Conservation (phyloP, 2,113 vertebrate genomes). For the Pseudorasbora parva region DNA sequence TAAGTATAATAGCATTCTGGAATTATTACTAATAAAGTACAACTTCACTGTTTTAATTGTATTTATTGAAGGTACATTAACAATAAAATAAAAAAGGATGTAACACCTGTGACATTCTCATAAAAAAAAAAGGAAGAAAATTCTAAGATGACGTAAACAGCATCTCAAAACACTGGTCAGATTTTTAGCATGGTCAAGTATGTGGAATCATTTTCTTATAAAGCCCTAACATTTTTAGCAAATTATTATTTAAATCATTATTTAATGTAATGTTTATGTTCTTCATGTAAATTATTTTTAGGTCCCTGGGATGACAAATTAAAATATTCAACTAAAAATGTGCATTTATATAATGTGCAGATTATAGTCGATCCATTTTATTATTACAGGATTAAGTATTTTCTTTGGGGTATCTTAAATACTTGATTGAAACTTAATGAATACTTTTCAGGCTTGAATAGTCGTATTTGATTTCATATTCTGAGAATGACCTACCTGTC, state of each 20-base stretch:
- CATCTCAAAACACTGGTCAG: background rate
- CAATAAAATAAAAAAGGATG: background rate
- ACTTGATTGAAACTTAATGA: background rate
- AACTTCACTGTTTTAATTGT: background rate
- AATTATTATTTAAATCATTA: too few species aligned
- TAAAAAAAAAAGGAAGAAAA: too few species aligned
- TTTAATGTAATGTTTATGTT: too few species aligned
- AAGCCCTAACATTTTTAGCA: too few species aligned
- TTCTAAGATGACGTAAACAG: background rate
- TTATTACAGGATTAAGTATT: background rate
- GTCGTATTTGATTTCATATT: background rate
- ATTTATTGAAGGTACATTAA: background rate
- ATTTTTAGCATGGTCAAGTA: background rate
- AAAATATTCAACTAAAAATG: too few species aligned
- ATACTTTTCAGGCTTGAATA: background rate
- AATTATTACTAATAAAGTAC: background rate
- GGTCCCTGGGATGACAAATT: background rate
- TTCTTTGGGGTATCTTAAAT: background rate
- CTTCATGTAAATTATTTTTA: too few species aligned
- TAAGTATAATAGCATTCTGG: background rate
- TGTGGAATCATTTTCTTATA: background rate
- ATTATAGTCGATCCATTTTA: background rate
- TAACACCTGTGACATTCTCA: background rate
- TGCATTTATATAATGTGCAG: too few species aligned
- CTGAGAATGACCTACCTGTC: too few species aligned